Base-by-base conservation (phyloP, 92 coral and sea anemone genomes). In the Micromussa lordhowensis region DNA sequence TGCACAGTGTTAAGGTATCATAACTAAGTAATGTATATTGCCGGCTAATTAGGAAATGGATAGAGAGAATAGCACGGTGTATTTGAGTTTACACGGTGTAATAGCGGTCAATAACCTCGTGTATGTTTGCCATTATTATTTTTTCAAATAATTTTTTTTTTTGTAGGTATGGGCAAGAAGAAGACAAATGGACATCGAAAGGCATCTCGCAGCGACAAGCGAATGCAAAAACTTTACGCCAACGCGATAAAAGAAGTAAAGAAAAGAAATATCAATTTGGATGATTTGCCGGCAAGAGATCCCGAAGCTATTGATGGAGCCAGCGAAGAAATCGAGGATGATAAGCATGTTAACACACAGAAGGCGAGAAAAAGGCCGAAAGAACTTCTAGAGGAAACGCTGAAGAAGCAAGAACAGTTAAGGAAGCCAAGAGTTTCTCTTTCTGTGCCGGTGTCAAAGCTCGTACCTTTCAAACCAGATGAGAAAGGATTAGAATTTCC, bases 381-480 rank as follows among this genome's bases (percentile, higher is more conserved):
- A 29, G 80, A 91, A 79, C 82, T 84, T 53, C 91, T 93, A 5
- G 93, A 91, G 38, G 90, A 91, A 75, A 91, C 93, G 10, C 54
- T 91, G 30, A 87, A 57, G 63, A 91, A 91, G 57, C 94, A 91
- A 78, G 95, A 89, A 31, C 88, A 82, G 29, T 90, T 88, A 31
- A 89, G 75, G 54, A 88, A 84, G 71, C 82, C 83, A 40, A 84
- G 95, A 59, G 68, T 82, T 15, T 79, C 93, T 0, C 86, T 95
- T 35, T 66, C 79, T 54, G 94, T 87, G 12, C 94, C 96, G 5
- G 94, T 89, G 19, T 83, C 92, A 35, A 83, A 86, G 78, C 86
- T 95, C 24, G 48, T 89, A 18, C 98, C 98, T 24, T 95, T 95
- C 48, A 87, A 88, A 44, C 86, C 68, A 22, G 90, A 91, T 29